Percentiles rank a stretch among this genome's conserved stretches.
Evolutionary conservation across 2,113 vertebrate genomes (phyloP).

Genomic region (Zosterops hypoxanthus): DNA sequence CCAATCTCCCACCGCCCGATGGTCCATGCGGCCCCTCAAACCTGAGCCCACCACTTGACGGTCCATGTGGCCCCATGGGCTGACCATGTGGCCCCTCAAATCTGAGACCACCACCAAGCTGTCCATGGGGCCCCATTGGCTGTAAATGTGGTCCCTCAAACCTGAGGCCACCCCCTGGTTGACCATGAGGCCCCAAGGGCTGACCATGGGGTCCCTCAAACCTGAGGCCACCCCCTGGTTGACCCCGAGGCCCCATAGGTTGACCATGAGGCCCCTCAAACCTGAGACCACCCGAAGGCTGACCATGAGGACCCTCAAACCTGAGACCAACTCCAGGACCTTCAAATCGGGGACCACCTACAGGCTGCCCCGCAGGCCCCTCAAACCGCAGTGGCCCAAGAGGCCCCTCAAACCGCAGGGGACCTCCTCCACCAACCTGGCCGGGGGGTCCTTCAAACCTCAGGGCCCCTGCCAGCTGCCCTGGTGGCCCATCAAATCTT

Average conservation of each 20-base stretch:
- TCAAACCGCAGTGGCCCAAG: slow-evolving; percentile 82
- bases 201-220: slow-evolving; percentile 85
- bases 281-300: slow-evolving; percentile 80
- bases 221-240: slow-evolving; percentile 77
- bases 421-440: slow-evolving; percentile 66
- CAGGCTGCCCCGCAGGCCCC: slow-evolving; percentile 76
- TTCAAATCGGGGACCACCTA: slow-evolving; percentile 81
- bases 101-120: slow-evolving; percentile 74
- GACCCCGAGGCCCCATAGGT: slow-evolving; percentile 77
- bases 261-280: slow-evolving; percentile 84
- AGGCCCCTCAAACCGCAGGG: slow-evolving; percentile 83
- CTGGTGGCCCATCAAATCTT: slow-evolving; percentile 81
- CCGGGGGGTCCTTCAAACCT: slow-evolving; percentile 78
- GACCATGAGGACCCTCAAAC: slow-evolving; percentile 83
- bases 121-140: slow-evolving; percentile 80
- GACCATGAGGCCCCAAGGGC: slow-evolving; percentile 80
- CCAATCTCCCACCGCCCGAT: slow-evolving; percentile 75
- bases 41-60: slow-evolving; percentile 74
- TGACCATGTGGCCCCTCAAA: slow-evolving; percentile 82
- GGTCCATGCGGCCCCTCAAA: slow-evolving; percentile 80
- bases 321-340: slow-evolving; percentile 77
- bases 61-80: slow-evolving; percentile 79
- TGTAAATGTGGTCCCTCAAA: slow-evolving; percentile 83
- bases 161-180: slow-evolving; percentile 77
- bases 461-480: slow-evolving; percentile 73